Evolutionary conservation across 2,888 invertebrate genomes (phyloP).

Genomic region (Lasioglossum lativentre): DNA sequence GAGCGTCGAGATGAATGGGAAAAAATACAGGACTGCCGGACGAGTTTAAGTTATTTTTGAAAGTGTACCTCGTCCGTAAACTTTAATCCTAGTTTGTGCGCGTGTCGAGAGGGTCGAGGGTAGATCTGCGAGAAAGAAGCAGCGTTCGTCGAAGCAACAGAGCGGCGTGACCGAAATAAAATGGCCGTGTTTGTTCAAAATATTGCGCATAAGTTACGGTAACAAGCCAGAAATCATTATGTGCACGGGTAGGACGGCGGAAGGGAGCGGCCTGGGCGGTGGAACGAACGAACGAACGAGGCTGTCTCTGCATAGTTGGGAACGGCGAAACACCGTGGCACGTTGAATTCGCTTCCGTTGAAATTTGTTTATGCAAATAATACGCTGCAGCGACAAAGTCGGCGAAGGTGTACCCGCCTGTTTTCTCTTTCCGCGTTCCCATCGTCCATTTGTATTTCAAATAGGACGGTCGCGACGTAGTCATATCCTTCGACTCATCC

Average conservation of each 20-base stretch:
- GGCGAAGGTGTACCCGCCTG: conserved; percentile 61
- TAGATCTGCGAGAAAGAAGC: not conserved
- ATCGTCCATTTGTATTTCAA: conserved; percentile 64
- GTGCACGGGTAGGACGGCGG: conserved; percentile 30
- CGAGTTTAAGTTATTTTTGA: not conserved
- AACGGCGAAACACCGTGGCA: conserved; percentile 66
- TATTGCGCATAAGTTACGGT: conserved; percentile 63
- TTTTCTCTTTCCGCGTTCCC: conserved; percentile 57
- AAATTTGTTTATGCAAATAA: conserved; percentile 81
- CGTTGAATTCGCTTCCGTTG: conserved; percentile 72
- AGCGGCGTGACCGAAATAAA: conserved; percentile 37
- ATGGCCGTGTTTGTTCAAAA: conserved; percentile 51
- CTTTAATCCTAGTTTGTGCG: not conserved
- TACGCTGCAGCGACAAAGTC: conserved; percentile 74
- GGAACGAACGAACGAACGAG: conserved; percentile 54
- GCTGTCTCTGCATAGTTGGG: conserved; percentile 66
- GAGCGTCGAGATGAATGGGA: not conserved
- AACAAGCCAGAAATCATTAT: conserved; percentile 67
- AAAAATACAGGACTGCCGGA: not conserved
- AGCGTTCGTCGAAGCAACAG: not conserved
- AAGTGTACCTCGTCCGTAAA: not conserved
- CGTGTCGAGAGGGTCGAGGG: not conserved
- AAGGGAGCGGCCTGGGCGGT: conserved; percentile 31
- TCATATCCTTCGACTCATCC: conserved; percentile 59
- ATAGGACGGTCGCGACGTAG: conserved; percentile 47